Percentiles rank a stretch among this genome's conserved stretches.
Conservation (phyloP, 2,797 vertebrate genomes). For the Arnoldichthys spilopterus region DNA sequence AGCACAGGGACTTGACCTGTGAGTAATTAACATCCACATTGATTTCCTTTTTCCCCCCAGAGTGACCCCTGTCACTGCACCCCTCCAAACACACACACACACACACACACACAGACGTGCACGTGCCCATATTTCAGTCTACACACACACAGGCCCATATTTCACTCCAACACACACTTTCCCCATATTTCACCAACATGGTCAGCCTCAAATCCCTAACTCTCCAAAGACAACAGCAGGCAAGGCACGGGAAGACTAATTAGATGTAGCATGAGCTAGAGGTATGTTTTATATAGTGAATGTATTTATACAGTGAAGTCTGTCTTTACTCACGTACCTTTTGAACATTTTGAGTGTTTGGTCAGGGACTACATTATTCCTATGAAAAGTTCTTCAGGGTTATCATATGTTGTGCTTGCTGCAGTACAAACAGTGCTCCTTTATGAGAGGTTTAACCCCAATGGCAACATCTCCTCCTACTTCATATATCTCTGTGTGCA, state of each 20-base stretch:
- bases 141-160: slow-evolving; percentile 50
- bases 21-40: slow-evolving; percentile 83
- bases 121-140: slow-evolving; percentile 73
- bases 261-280: slow-evolving; percentile 47
- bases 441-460: not conserved
- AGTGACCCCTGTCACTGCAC: slow-evolving; percentile 81
- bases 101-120: slow-evolving; percentile 52
- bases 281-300: slow-evolving; percentile 46
- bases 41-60: slow-evolving; percentile 81
- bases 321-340: slow-evolving; percentile 22
- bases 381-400: not conserved
- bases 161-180: slow-evolving; percentile 42
- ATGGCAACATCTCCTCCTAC: no score
- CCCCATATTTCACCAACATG: slow-evolving; percentile 75
- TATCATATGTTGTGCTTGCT: not conserved
- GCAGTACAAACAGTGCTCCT: not conserved
- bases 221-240: slow-evolving; percentile 60
- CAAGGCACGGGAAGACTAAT: slow-evolving; percentile 55
- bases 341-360: slow-evolving; percentile 18
- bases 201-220: slow-evolving; percentile 57
- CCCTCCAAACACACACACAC: slow-evolving; percentile 69
- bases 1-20: slow-evolving; percentile 75
- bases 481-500: not conserved
- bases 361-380: slow-evolving; percentile 37
- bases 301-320: slow-evolving; percentile 45